These are phyloP conservation scores for Temnothorax rugatulus DNA, from an alignment of 2,888 invertebrate species.

Conservation along the genomic window DNA sequence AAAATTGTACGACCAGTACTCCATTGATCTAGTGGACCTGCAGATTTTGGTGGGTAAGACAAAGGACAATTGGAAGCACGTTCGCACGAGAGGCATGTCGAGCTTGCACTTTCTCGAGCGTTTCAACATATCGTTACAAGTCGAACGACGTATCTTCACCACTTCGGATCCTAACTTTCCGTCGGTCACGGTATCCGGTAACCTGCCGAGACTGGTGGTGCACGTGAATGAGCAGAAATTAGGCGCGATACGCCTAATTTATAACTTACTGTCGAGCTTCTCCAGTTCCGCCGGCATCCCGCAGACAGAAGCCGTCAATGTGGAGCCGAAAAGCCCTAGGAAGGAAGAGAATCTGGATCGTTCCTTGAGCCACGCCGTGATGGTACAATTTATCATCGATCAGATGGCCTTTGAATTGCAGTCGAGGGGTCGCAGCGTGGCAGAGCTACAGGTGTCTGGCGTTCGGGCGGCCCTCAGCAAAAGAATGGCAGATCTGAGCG, in stretches of 20 bases:
- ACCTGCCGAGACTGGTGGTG: constrained; percentile 94
- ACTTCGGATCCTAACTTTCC: constrained; percentile 96
- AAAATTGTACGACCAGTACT: constrained; percentile 92
- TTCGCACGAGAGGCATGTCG: constrained; percentile 94
- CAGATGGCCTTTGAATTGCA: constrained; percentile 93
- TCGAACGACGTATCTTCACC: constrained; percentile 93
- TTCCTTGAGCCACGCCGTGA: constrained; percentile 87
- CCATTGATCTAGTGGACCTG: constrained; percentile 85
- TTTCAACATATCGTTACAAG: constrained; percentile 88
- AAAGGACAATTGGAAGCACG: constrained; percentile 96
- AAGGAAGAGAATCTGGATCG: constrained; percentile 81
- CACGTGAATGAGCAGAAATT: constrained; percentile 98
- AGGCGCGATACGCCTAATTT: constrained; percentile 88
- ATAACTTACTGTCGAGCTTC: constrained; percentile 85
- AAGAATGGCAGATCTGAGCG: constrained; percentile 91
- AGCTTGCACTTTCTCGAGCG: constrained; percentile 94
- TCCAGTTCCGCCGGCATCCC: constrained; percentile 70
- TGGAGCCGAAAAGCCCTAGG: constrained; percentile 82
- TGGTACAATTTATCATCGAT: constrained; percentile 95
- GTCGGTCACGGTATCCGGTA: constrained; percentile 93
- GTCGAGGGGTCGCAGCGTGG: constrained; percentile 95
- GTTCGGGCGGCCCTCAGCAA: constrained; percentile 93
- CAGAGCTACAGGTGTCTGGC: constrained; percentile 96
- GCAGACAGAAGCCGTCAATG: constrained; percentile 60
- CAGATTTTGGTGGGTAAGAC: constrained; percentile 95